A percentile compares a stretch with the other conserved stretches of the same genome.
These are phyloP conservation scores for Tetragonisca angustula DNA, from an alignment of 2,888 invertebrate species.

Conservation along the genomic window DNA sequence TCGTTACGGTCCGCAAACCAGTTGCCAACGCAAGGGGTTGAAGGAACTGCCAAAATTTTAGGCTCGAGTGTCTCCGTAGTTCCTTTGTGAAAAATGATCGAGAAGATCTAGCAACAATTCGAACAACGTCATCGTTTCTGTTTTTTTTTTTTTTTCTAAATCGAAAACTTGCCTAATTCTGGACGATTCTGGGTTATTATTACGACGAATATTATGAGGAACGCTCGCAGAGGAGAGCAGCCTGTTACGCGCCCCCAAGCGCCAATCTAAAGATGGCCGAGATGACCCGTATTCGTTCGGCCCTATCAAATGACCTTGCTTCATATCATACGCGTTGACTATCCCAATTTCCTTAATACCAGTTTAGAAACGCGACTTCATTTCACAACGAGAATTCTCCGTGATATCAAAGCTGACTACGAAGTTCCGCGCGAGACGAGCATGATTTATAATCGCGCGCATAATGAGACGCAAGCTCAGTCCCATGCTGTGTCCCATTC, in stretches of 20 bases:
- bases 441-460: not conserved
- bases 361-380: constrained; percentile 5
- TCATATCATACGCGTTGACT: constrained; percentile 22
- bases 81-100: not conserved
- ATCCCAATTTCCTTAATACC: constrained; percentile 18
- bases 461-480: no score
- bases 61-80: not conserved
- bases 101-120: not conserved
- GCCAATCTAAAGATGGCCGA: constrained; percentile 34
- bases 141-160: not conserved
- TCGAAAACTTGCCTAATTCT: constrained; percentile 4
- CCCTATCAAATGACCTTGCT: constrained; percentile 41
- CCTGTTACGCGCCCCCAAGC: constrained; percentile 11
- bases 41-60: not conserved
- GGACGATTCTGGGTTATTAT: not conserved
- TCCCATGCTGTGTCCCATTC: no score
- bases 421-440: not conserved
- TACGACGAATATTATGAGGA: not conserved
- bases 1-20: no score
- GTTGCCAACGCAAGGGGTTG: no score
- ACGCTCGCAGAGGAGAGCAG: not conserved
- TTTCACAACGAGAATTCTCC: not conserved
- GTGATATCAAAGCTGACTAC: not conserved
- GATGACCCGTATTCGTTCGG: constrained; percentile 44
- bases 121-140: not conserved